Percentiles rank a stretch among this genome's conserved stretches.
phyloP scores from a whole-genome alignment of 2,113 vertebrate genomes.

The Hippoglossus stenolepis region DNA sequence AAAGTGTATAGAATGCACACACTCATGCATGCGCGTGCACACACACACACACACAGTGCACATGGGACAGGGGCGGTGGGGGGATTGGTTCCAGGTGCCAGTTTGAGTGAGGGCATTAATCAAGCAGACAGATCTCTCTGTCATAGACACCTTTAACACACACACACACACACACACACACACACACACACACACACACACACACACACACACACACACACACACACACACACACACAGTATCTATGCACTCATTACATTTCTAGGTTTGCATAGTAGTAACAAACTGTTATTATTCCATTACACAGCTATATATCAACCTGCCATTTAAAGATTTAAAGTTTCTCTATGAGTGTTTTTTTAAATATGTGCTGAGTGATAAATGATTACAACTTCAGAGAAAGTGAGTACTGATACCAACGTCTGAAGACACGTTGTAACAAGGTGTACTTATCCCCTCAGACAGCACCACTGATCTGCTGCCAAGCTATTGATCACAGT shows the following conservation, averaged over 20 bases:
- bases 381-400: conserved; percentile 28
- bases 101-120: conserved; percentile 84
- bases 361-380: neutral
- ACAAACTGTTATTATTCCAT: neutral
- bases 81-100: conserved; percentile 81
- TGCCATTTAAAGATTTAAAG: conserved; percentile 8
- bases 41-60: conserved; percentile 32
- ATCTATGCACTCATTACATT: neutral
- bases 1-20: conserved; percentile 1
- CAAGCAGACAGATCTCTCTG: conserved; percentile 77
- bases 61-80: conserved; percentile 46
- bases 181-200: conserved; percentile 15
- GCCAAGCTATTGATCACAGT: conserved; percentile 58
- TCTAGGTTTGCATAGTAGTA: neutral
- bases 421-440: conserved; percentile 45
- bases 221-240: conserved; percentile 8
- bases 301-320: conserved; percentile 13
- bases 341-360: conserved; percentile 2
- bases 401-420: conserved; percentile 4
- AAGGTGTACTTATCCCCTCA: conserved; percentile 28
- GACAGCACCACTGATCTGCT: conserved; percentile 38
- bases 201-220: conserved; percentile 20
- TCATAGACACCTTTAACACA: conserved; percentile 63
- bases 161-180: conserved; percentile 16
- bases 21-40: conserved; percentile 31